Conservation (phyloP, 30 jellyfish, hydroid and myxozoan genomes). For the Catostylus mosaicus region DNA sequence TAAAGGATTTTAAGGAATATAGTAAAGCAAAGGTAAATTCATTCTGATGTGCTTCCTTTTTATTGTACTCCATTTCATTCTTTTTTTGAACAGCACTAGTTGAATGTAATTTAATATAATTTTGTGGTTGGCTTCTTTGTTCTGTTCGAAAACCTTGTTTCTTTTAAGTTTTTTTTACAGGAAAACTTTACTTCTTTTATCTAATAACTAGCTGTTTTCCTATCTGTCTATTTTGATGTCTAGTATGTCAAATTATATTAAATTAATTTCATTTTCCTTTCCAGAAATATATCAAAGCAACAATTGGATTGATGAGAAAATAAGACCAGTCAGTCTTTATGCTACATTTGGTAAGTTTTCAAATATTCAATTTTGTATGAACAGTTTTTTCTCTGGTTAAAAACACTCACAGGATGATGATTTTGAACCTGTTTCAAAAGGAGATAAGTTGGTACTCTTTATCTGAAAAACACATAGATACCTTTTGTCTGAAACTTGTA, state of each 20-base stretch:
- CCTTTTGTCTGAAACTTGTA: too few relatives aligned
- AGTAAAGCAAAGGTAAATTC: not conserved
- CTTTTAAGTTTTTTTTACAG: not conserved
- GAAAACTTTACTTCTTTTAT: too few relatives aligned
- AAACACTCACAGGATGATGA: too few relatives aligned
- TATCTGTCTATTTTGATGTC: too few relatives aligned
- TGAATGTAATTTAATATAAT: not conserved
- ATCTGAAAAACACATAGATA: too few relatives aligned
- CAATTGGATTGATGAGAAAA: slow-evolving; percentile 15
- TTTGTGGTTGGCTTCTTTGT: not conserved
- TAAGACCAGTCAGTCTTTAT: slow-evolving; percentile 61
- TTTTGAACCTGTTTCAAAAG: too few relatives aligned
- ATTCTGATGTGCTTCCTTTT: not conserved
- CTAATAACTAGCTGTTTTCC: too few relatives aligned
- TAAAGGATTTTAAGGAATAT: not conserved
- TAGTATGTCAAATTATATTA: not conserved
- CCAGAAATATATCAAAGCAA: slow-evolving; percentile 15
- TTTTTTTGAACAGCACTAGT: not conserved
- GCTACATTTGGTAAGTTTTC: slow-evolving; percentile 63
- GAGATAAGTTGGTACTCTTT: too few relatives aligned
- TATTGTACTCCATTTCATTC: not conserved
- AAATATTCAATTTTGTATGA: too few relatives aligned
- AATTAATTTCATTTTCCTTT: not conserved
- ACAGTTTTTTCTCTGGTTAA: too few relatives aligned
- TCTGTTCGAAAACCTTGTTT: not conserved